A percentile compares a stretch with the other conserved stretches of the same genome.
Evolutionary conservation across 2,113 vertebrate genomes (phyloP).

Genomic region (Ellobius talpinus): DNA sequence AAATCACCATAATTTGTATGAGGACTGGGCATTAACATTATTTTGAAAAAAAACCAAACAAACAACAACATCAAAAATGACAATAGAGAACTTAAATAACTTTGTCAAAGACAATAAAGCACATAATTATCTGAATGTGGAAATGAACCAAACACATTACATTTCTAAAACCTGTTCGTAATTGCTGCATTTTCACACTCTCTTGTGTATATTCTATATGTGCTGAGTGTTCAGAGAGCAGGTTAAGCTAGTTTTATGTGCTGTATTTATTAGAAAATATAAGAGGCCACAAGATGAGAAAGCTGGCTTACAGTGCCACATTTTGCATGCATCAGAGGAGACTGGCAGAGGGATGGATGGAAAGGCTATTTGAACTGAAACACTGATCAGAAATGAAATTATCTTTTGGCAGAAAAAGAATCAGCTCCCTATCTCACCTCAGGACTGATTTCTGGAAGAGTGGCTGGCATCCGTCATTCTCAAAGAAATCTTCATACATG

Average conservation of each 20-base stretch:
- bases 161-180: not conserved
- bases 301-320: not conserved
- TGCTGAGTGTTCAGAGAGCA: not conserved
- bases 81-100: not conserved
- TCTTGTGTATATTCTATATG: not conserved
- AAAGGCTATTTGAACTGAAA: not conserved
- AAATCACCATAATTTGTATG: not conserved
- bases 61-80: not conserved
- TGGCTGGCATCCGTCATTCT: not conserved
- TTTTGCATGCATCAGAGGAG: not conserved
- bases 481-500: slow-evolving; percentile 10
- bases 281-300: not conserved
- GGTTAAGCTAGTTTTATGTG: not conserved
- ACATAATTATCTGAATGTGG: not conserved
- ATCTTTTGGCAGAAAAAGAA: slow-evolving; percentile 22
- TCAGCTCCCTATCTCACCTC: not conserved
- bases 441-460: not conserved
- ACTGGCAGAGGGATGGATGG: not conserved
- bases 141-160: not conserved
- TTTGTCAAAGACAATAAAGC: not conserved
- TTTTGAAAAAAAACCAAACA: not conserved
- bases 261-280: not conserved
- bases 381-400: not conserved
- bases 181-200: not conserved
- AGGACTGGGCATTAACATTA: not conserved